Percentiles rank a stretch among this genome's conserved stretches.
These are phyloP conservation scores for Trichogramma dendrolimi DNA, from an alignment of 2,888 invertebrate genomes.

Conservation along the genomic window DNA sequence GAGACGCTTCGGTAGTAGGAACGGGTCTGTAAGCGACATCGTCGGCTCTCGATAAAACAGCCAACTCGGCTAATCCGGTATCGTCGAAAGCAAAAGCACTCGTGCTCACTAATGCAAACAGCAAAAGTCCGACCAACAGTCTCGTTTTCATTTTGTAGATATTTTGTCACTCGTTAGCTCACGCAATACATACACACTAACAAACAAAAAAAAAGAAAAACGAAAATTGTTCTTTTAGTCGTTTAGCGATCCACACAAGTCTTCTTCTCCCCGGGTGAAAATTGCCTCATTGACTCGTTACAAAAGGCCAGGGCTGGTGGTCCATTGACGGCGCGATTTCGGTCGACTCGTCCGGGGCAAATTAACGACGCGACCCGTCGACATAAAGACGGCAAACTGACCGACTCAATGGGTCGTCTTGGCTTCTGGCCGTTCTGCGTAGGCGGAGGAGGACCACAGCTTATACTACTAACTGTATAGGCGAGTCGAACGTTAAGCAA, in stretches of 20 bases:
- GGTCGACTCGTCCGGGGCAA: too few species aligned
- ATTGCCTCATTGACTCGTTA: conserved; percentile 5
- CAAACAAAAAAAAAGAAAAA: too few species aligned
- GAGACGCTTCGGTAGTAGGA: conserved; percentile 36
- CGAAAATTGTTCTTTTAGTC: neutral
- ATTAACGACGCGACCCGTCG: too few species aligned
- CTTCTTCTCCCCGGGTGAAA: neutral
- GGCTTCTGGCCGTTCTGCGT: too few species aligned
- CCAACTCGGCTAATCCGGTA: neutral
- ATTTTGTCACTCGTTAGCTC: neutral
- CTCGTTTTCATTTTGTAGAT: neutral
- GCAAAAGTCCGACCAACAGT: conserved; percentile 5
- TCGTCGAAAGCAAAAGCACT: neutral
- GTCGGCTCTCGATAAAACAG: conserved; percentile 20
- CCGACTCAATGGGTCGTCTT: too few species aligned
- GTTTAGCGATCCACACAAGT: neutral
- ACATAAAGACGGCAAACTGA: too few species aligned
- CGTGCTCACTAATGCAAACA: neutral
- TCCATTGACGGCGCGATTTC: conserved; percentile 31
- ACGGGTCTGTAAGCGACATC: conserved; percentile 16
- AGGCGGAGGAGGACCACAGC: too few species aligned
- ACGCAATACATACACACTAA: too few species aligned
- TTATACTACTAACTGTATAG: conserved; percentile 46
- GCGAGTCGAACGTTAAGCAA: conserved; percentile 47
- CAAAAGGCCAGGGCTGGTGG: conserved; percentile 11